These are phyloP conservation scores for Xyrichtys novacula DNA, from an alignment of 2,797 vertebrate genomes.

Conservation along the genomic window DNA sequence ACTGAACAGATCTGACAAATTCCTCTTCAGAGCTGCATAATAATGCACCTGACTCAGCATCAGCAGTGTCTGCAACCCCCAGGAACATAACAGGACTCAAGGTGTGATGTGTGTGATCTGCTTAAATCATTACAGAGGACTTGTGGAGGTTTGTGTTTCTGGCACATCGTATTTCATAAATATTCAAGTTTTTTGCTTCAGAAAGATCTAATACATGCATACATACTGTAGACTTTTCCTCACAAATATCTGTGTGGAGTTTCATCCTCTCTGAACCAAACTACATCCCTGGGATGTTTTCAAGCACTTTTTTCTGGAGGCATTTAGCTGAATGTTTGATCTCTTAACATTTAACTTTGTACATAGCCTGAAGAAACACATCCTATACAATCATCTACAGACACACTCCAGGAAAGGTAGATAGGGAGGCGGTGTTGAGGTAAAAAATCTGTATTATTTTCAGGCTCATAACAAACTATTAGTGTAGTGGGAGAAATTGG, in stretches of 20 bases:
- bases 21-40: conserved; percentile 11
- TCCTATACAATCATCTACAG: neutral
- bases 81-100: neutral
- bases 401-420: neutral
- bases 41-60: conserved; percentile 13
- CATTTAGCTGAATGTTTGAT: conserved; percentile 11
- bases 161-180: neutral
- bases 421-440: neutral
- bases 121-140: neutral
- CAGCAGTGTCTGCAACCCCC: neutral
- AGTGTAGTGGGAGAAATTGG: neutral
- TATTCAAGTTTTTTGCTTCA: neutral
- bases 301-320: neutral
- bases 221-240: neutral
- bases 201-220: neutral
- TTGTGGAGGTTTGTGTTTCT: neutral
- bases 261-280: neutral
- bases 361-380: conserved; percentile 1
- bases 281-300: neutral
- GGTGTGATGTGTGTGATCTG: neutral
- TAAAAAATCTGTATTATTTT: neutral
- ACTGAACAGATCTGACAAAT: conserved; percentile 31
- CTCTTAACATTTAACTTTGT: conserved; percentile 1
- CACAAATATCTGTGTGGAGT: neutral
- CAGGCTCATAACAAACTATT: neutral